Base-by-base conservation (phyloP, 2,113 vertebrate genomes). In the Ariopsis seemanni region DNA sequence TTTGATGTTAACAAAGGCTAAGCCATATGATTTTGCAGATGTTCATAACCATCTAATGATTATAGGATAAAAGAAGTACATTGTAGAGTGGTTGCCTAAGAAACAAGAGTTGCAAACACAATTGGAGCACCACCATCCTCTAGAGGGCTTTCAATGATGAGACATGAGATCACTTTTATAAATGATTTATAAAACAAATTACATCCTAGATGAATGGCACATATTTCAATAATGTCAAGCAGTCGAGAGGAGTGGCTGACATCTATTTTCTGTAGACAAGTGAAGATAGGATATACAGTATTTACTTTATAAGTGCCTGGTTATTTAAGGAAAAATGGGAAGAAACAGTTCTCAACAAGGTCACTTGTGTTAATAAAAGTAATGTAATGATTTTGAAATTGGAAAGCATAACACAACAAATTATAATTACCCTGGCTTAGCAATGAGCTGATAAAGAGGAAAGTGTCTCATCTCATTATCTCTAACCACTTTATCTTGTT, bases 71-170 rank as follows among this genome's bases (percentile, higher is more conserved):
- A 18, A 58, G 52, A 58, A 30, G 15, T 5, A 2, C 67, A 34
- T 53, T 84, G 27, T 84, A 50, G 34, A 63, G 20, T 22, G 65
- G 83, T 84, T 84, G 83, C 67, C 83, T 72, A 58, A 74, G 83
- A 72, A 84, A 84, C 83, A 84, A 17, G 82, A 84, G 83, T 72
- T 84, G 52, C 52, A 71, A 72, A 84, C 52, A 84, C 83, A 84
- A 84, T 67, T 7, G 67, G 34, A 27, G 18, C 67, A 72, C 52
- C 83, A 22, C 52, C 53, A 57, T 84, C n/a, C 83, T 74, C 63
- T 53, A 71, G 65, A 71, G 67, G n/a, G 83, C 83, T 84, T 84
- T 84, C 53, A 84, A 20, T 20, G 11, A 58, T 20, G 50, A 57
- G 53, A 57, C 30, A 72, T 55, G 67, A 25, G 62, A 84, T 27